These are phyloP conservation scores for Homarus americanus DNA, from an alignment of 1,140 invertebrate species.

Conservation along the genomic window DNA sequence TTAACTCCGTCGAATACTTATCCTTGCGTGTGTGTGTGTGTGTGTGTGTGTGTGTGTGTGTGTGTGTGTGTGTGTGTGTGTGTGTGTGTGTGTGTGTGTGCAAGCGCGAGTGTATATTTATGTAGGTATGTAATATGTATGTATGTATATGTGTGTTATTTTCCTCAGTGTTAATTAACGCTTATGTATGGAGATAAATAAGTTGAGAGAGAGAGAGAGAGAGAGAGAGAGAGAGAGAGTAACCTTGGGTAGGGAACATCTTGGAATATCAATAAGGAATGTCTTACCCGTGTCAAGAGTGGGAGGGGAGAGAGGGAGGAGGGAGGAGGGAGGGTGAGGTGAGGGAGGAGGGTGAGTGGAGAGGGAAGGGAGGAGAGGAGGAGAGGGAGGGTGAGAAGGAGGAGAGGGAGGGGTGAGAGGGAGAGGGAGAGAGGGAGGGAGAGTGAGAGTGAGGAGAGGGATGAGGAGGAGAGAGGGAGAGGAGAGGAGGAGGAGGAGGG, in stretches of 20 bases:
- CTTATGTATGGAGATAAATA: neutral
- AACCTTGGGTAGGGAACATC: neutral
- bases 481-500: neutral
- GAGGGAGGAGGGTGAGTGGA: neutral
- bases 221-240: neutral
- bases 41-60: no score
- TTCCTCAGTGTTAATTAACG: neutral
- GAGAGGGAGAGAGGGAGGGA: conserved; percentile 9
- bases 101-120: neutral
- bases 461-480: neutral
- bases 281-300: neutral
- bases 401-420: no score
- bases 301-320: neutral
- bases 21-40: no score
- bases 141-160: neutral
- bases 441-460: neutral
- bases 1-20: no score
- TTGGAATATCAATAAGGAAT: neutral
- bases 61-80: conserved; percentile 7
- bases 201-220: conserved; percentile 16
- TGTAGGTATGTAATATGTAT: neutral
- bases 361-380: neutral
- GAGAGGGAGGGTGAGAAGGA: neutral
- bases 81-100: conserved; percentile 11
- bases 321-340: neutral